Evolutionary conservation across 2,113 vertebrate genomes (phyloP).

Genomic region (Meleagris gallopavo): DNA sequence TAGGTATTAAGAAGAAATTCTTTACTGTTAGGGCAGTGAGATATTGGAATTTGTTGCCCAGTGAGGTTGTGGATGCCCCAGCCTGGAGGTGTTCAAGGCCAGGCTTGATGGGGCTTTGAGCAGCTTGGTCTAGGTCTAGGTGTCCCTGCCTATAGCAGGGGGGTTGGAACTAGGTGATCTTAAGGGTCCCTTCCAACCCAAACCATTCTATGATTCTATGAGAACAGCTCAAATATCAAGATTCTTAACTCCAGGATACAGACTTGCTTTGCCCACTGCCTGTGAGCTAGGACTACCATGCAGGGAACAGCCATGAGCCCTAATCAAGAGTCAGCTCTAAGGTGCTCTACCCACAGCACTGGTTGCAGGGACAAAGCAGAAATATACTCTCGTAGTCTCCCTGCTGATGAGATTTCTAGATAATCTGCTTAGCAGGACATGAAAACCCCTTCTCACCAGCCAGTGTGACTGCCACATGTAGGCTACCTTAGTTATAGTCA

Average conservation of each 20-base stretch:
- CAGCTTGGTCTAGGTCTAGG: too few species aligned
- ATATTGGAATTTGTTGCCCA: too few species aligned
- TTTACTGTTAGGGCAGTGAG: too few species aligned
- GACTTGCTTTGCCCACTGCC: rapidly evolving
- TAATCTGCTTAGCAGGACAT: background rate
- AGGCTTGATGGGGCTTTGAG: too few species aligned
- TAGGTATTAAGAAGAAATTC: too few species aligned
- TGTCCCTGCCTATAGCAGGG: too few species aligned
- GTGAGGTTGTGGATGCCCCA: too few species aligned
- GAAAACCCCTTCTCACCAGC: background rate
- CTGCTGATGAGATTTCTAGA: background rate
- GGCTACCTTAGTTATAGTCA: background rate
- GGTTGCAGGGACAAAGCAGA: background rate
- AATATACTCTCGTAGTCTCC: background rate
- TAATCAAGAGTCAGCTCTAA: background rate
- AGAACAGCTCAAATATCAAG: background rate
- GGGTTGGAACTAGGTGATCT: too few species aligned
- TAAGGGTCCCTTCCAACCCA: too few species aligned
- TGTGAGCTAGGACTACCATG: background rate
- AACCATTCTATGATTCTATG: too few species aligned
- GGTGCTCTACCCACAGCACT: rapidly evolving
- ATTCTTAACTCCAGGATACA: background rate
- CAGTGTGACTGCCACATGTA: background rate
- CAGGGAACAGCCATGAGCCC: background rate
- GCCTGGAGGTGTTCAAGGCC: too few species aligned